A percentile compares a stretch with the other conserved stretches of the same genome.
Evolutionary conservation across 1,140 invertebrate species (phyloP).

Genomic region (Listronotus oregonensis): DNA sequence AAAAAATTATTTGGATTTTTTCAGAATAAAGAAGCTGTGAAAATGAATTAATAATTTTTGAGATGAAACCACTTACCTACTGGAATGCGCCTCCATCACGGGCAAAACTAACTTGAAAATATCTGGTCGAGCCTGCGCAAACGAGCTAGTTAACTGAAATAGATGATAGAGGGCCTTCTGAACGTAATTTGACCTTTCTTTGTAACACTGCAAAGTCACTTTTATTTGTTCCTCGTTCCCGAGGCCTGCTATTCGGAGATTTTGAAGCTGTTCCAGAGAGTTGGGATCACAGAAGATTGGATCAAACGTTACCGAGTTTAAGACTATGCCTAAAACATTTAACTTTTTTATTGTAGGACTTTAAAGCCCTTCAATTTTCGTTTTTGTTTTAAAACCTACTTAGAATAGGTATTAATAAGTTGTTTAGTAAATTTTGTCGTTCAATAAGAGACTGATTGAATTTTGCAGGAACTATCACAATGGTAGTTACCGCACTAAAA

Average conservation of each 20-base stretch:
- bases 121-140: conserved; percentile 61
- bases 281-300: conserved; percentile 41
- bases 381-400: too few species aligned
- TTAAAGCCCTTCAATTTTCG: too few species aligned
- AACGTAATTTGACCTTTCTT: conserved; percentile 63
- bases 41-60: too few species aligned
- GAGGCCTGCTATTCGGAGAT: conserved; percentile 49
- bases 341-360: not conserved
- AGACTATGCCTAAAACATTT: conserved; percentile 44
- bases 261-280: conserved; percentile 28
- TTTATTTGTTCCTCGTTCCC: conserved; percentile 53
- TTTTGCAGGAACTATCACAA: too few species aligned
- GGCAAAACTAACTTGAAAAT: conserved; percentile 74
- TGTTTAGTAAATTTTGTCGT: too few species aligned
- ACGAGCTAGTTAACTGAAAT: conserved; percentile 63
- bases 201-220: conserved; percentile 67
- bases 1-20: too few species aligned
- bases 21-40: too few species aligned
- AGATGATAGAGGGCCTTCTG: conserved; percentile 76
- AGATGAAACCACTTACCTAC: conserved; percentile 51
- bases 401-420: too few species aligned
- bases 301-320: conserved; percentile 46
- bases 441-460: too few species aligned
- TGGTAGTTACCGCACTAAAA: too few species aligned
- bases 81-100: conserved; percentile 70